Evolutionary conservation across 1,140 invertebrate genomes (phyloP).

Genomic region (Bicyclus anynana): DNA sequence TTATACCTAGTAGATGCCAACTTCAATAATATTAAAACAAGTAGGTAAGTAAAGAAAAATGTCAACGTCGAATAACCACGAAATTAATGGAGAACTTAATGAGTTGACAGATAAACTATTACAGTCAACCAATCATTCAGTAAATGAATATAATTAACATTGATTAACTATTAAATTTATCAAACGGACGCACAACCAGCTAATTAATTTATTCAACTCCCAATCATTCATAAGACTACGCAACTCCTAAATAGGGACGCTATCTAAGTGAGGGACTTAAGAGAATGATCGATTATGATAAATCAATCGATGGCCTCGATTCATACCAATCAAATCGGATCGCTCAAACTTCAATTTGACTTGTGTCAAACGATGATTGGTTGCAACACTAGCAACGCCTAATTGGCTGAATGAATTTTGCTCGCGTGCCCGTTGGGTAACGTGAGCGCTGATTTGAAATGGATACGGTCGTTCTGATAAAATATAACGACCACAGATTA

Average conservation of each 20-base stretch:
- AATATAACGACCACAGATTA: neutral
- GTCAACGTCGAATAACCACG: too few species aligned
- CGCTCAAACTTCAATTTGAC: constrained; percentile 62
- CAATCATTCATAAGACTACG: neutral
- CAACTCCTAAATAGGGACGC: constrained; percentile 6
- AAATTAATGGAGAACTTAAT: too few species aligned
- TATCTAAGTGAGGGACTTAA: too few species aligned
- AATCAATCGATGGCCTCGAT: constrained; percentile 66
- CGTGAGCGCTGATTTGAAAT: constrained; percentile 17
- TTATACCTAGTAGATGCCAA: too few species aligned
- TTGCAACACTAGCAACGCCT: constrained; percentile 60
- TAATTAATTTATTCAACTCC: neutral
- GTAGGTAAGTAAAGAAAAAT: too few species aligned
- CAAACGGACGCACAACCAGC: neutral
- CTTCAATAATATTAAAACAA: too few species aligned
- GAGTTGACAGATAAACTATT: neutral
- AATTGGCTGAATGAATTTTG: constrained; percentile 69
- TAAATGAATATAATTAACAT: neutral
- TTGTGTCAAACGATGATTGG: constrained; percentile 72
- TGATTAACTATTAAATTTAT: neutral
- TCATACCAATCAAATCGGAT: constrained; percentile 63
- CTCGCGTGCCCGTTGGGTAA: constrained; percentile 39
- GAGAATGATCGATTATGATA: constrained; percentile 36
- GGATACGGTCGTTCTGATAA: constrained; percentile 15
- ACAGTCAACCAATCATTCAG: neutral